Conservation (phyloP, 2,888 invertebrate genomes). For the Ormia ochracea region DNA sequence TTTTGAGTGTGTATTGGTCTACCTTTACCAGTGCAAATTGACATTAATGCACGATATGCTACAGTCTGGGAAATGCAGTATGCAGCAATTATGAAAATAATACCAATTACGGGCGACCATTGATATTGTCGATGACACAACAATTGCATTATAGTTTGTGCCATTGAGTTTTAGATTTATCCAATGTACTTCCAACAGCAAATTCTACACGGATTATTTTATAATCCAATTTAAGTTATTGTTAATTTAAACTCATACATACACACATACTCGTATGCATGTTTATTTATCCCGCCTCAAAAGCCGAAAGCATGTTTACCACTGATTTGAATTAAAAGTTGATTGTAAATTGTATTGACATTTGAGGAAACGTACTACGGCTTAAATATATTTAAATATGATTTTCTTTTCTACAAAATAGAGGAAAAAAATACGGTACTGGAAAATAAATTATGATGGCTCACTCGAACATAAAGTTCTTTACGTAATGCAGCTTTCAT, state of each 20-base stretch:
- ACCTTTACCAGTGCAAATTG: neutral
- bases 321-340: conserved; percentile 4
- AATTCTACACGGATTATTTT: neutral
- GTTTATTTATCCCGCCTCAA: neutral
- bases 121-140: neutral
- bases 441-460: neutral
- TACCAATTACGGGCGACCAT: conserved; percentile 20
- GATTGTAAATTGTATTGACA: neutral
- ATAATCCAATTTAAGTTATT: conserved; percentile 8
- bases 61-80: too few species aligned
- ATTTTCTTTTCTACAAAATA: too few species aligned
- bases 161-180: neutral
- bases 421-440: neutral
- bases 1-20: neutral
- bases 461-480: too few species aligned
- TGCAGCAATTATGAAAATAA: conserved; percentile 2
- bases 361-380: neutral
- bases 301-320: neutral
- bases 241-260: too few species aligned
- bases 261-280: too few species aligned
- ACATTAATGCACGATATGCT: neutral
- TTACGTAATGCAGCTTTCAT: too few species aligned
- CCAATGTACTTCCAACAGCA: neutral
- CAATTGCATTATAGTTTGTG: conserved; percentile 13
- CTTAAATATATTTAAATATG: neutral